Evolutionary conservation across 2,113 vertebrate species (phyloP).

Genomic region (Dasyornis broadbenti): DNA sequence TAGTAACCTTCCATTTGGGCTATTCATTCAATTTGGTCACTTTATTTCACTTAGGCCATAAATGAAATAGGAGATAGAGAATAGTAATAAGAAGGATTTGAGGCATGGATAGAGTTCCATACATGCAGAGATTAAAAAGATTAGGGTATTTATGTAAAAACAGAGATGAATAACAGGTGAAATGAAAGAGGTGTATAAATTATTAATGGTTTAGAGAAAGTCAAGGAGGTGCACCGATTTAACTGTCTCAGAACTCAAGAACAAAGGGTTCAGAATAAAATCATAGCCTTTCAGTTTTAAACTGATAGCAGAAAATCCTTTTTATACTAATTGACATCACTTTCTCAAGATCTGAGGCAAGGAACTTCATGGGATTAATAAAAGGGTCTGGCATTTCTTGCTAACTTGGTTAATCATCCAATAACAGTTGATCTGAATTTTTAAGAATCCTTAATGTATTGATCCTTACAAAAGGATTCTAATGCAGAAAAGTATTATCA

Average conservation of each 20-base stretch:
- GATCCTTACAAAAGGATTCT: background rate
- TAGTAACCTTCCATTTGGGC: background rate
- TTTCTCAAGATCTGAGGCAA: background rate
- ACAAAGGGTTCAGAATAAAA: background rate
- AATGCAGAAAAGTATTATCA: background rate
- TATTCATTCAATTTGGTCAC: background rate
- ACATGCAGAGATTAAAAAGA: conserved; percentile 13
- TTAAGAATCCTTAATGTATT: background rate
- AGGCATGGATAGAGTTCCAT: background rate
- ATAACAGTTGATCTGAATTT: background rate
- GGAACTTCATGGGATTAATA: background rate
- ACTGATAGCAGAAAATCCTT: background rate
- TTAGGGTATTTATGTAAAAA: conserved; percentile 27
- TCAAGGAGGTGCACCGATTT: background rate
- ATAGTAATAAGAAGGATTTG: background rate
- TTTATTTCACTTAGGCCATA: background rate
- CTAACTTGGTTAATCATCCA: background rate
- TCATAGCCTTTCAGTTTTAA: background rate
- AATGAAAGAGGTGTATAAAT: conserved; percentile 41
- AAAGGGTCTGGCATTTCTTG: background rate
- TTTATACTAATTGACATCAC: background rate
- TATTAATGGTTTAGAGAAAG: conserved; percentile 34
- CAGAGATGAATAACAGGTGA: conserved; percentile 19
- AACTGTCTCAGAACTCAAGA: background rate
- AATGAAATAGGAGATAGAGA: background rate